A percentile compares a stretch with the other conserved stretches of the same genome.
phyloP scores from a whole-genome alignment of 2,888 invertebrate genomes.

The Agrochola macilenta region DNA sequence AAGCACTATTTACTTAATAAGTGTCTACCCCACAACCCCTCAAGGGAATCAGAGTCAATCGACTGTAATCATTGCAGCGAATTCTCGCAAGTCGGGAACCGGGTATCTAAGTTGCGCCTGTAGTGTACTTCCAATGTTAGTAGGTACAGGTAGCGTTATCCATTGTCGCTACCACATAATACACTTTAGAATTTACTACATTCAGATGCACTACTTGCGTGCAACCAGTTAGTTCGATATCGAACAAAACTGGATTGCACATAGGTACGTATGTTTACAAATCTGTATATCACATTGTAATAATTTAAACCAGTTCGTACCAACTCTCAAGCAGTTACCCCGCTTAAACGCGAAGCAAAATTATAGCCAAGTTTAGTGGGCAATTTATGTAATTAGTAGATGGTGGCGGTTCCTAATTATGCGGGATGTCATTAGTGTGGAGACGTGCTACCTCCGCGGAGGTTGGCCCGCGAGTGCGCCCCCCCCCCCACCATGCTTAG shows the following conservation, averaged over 20 bases:
- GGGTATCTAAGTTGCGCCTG: constrained; percentile 33
- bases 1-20: constrained; percentile 28
- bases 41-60: constrained; percentile 51
- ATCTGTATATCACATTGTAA: constrained; percentile 63
- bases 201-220: constrained; percentile 29
- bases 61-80: constrained; percentile 56
- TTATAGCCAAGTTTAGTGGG: constrained; percentile 88
- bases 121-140: constrained; percentile 27
- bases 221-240: constrained; percentile 50
- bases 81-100: constrained; percentile 42
- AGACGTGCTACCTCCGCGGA: constrained; percentile 82
- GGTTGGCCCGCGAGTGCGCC: constrained; percentile 72
- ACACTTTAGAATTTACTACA: constrained; percentile 49
- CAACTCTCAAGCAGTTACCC: constrained; percentile 70
- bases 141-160: constrained; percentile 47
- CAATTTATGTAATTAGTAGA: constrained; percentile 89
- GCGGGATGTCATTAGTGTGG: constrained; percentile 87
- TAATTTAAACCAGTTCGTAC: constrained; percentile 66
- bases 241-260: constrained; percentile 46
- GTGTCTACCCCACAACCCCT: constrained; percentile 23
- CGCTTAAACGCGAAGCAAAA: constrained; percentile 79
- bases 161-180: constrained; percentile 52
- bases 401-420: constrained; percentile 88
- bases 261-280: constrained; percentile 46
- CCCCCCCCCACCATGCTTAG: constrained; percentile 80